Evolutionary conservation across 2,888 invertebrate genomes (phyloP), one percentile per base, ranked within the genome.

Genomic region (Chrysolina americana): DNA sequence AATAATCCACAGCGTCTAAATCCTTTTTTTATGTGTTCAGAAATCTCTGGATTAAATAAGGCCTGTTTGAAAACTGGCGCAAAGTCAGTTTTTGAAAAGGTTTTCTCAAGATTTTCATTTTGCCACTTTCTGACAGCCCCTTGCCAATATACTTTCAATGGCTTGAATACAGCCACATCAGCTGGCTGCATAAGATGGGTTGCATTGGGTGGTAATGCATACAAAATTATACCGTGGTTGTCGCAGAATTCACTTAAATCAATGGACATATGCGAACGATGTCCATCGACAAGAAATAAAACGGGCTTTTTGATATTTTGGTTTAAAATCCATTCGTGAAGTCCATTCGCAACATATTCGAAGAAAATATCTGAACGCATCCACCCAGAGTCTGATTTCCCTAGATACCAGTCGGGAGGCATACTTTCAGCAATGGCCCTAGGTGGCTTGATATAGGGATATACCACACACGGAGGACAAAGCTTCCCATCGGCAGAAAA

Each of bases 401-500:
- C 50, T 11, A 53, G 50, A 17, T 48, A 56, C 77, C 78, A 81
- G 36, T 73, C 71, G 28, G 77, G 70, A 23, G 80, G 80, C 41
- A 79, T 72, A 41, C 68, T 65, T 62, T 76, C 72, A 23, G 71
- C 72, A 28, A 79, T 68, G 28, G 78, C 79, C 63, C 65, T 73
- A 64, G 80, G 78, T 50, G 78, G 65, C 50, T 78, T 71, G 73
- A 79, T 70, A 63, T 74, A 78, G 17, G 82, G 79, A 73, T 78
- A 76, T 64, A 64, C 70, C 71, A 8, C 83, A 83, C 56, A 75
- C 75, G 71, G 71, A 36, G 77, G 70, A 50, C 50, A 72, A 56
- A 75, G 63, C 65, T 68, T 73, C 63, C 73, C 71, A 17, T 17
- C 17, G 15, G 71, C 71, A 17, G 53, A 28, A 28, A 28, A 28